These are phyloP conservation scores for Cotesia typhae DNA, from an alignment of 1,140 invertebrate genomes.

Conservation along the genomic window DNA sequence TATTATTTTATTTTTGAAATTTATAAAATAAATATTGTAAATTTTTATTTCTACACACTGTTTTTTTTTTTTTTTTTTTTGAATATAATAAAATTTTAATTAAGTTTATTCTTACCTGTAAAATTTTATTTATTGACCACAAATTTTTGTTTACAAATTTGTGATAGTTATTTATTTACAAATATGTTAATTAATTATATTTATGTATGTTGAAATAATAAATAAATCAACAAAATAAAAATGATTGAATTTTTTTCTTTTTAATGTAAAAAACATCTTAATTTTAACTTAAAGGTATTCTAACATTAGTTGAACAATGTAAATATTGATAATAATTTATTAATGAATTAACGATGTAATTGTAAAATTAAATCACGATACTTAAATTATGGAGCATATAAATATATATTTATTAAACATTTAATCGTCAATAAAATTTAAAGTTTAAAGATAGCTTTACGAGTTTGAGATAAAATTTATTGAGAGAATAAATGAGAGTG, in stretches of 20 bases:
- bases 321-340: conserved; percentile 26
- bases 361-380: no score
- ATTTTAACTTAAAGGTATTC: background rate
- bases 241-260: conserved; percentile 10
- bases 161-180: background rate
- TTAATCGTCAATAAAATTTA: conserved; percentile 8
- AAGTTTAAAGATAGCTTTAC: conserved; percentile 1
- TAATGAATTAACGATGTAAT: background rate
- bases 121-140: background rate
- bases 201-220: conserved; percentile 3
- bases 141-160: no score
- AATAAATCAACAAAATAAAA: conserved; percentile 20
- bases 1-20: background rate
- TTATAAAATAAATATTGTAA: background rate
- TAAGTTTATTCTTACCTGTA: conserved; percentile 1
- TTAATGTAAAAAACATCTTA: conserved; percentile 14
- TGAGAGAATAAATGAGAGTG: no score
- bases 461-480: background rate
- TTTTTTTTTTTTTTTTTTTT: no score
- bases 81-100: no score
- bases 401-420: conserved; percentile 5
- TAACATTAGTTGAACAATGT: conserved; percentile 22
- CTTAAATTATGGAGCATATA: no score
- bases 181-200: conserved; percentile 8
- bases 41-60: background rate